These are phyloP conservation scores for Tetranychus piercei DNA, from an alignment of 2,888 invertebrate genomes.

Conservation along the genomic window DNA sequence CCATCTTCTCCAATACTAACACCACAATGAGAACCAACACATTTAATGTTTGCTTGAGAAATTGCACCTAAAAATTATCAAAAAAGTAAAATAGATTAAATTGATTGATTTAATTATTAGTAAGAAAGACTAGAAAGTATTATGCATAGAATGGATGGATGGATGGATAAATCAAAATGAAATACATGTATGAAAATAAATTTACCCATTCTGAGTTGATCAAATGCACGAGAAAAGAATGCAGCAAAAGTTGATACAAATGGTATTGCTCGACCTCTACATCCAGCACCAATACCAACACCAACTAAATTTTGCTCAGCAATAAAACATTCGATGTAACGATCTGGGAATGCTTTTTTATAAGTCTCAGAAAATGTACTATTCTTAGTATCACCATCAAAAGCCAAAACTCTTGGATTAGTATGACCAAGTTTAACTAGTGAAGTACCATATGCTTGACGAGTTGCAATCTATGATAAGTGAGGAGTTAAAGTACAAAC, in stretches of 20 bases:
- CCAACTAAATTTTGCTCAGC: slow-evolving; percentile 96
- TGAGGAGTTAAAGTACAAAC: background rate
- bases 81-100: background rate
- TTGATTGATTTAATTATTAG: background rate
- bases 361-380: slow-evolving; percentile 90
- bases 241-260: slow-evolving; percentile 95
- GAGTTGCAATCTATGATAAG: slow-evolving; percentile 49
- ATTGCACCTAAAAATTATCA: slow-evolving; percentile 44
- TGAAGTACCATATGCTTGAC: slow-evolving; percentile 83
- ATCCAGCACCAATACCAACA: slow-evolving; percentile 82
- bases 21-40: slow-evolving; percentile 90
- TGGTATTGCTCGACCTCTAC: slow-evolving; percentile 72
- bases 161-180: background rate
- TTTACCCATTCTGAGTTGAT: slow-evolving; percentile 91
- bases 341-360: slow-evolving; percentile 45
- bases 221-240: slow-evolving; percentile 87
- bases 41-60: slow-evolving; percentile 90
- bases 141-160: no score
- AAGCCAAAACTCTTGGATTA: slow-evolving; percentile 59
- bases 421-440: slow-evolving; percentile 61
- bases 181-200: background rate
- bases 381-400: slow-evolving; percentile 97
- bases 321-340: slow-evolving; percentile 93
- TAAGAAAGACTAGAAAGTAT: no score
- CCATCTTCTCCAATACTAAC: slow-evolving; percentile 97